Percentiles rank a stretch among this genome's conserved stretches.
These are phyloP conservation scores for Slavum lentiscoides DNA, from an alignment of 2,888 invertebrate genomes.

Conservation along the genomic window DNA sequence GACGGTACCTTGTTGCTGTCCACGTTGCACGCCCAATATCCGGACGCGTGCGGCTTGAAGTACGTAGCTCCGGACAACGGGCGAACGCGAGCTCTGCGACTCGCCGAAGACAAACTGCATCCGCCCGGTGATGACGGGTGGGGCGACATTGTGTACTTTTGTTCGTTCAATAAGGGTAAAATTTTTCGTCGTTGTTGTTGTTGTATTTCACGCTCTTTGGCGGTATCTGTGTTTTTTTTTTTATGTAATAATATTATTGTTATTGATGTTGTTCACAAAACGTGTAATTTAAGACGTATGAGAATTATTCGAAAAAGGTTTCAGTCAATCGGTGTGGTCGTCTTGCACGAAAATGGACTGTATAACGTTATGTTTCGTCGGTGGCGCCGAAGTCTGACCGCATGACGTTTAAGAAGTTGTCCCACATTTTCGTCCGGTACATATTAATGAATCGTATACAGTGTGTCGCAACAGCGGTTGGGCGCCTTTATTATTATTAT, in stretches of 20 bases:
- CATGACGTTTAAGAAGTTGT: not conserved
- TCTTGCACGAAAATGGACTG: not conserved
- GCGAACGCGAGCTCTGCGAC: constrained; percentile 82
- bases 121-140: constrained; percentile 84
- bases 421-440: no score
- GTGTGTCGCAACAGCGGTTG: no score
- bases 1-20: constrained; percentile 89
- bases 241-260: not conserved
- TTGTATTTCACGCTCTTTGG: no score
- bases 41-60: constrained; percentile 95
- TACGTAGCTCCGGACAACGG: constrained; percentile 80
- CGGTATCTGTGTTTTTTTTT: not conserved
- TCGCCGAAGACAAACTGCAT: constrained; percentile 89
- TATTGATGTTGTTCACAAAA: not conserved
- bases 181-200: no score
- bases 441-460: no score
- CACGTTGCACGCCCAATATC: constrained; percentile 94
- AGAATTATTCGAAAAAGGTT: constrained; percentile 30
- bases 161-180: constrained; percentile 66
- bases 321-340: not conserved
- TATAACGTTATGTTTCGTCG: not conserved
- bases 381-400: no score
- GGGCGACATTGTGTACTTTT: constrained; percentile 69
- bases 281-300: constrained; percentile 12
- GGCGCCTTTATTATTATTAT: no score